Base-by-base conservation (phyloP, 2,888 invertebrate genomes). In the Lasioglossum villosulum region DNA sequence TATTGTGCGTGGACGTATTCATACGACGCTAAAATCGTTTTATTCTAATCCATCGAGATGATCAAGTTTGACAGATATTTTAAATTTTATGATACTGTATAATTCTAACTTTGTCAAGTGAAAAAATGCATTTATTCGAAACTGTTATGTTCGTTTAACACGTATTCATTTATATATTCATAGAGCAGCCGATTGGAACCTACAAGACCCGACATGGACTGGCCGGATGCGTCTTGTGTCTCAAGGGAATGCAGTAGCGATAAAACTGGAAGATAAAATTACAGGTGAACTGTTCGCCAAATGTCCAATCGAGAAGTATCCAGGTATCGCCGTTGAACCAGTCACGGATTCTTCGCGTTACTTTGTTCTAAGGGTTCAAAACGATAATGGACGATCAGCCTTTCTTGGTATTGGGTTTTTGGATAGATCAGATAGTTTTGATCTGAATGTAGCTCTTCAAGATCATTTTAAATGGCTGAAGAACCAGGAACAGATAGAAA, bases 161-260 rank as follows among this genome's bases (percentile, higher is more conserved):
- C 37, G 6, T 30, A 70, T 63, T 37, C 42, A 73, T 93, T 91
- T 94, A 91, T 80, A 73, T 82, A 75, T 84, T 94, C 95, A 74
- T 95, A 99, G 99, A 96, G 99, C 99, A 91, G 99, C 99, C 75
- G 99, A 99, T 95, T 99, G 99, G 99, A 99, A 99, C 96, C 96
- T 99, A 82, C 98, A 98, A 93, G 98, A 98, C 92, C 99, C 99
- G n/a, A 98, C 99, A 94, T 99, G 99, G 99, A 98, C 98, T 39
- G 99, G 99, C 34, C 97, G 99, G 88, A 97, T 99, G 97, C 96
- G 99, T 89, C 96, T 99, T 78, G 98, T 99, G 68, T 96, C 98
- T 3, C 98, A 98, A 95, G 98, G 98, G 76, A 98, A 98, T 91
- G 97, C 98, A 88, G 97, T 98, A 91, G 96, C 97, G 86, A 97